Evolutionary conservation across 1,140 invertebrate genomes (phyloP).

Genomic region (Caenorhabditis brenneri): DNA sequence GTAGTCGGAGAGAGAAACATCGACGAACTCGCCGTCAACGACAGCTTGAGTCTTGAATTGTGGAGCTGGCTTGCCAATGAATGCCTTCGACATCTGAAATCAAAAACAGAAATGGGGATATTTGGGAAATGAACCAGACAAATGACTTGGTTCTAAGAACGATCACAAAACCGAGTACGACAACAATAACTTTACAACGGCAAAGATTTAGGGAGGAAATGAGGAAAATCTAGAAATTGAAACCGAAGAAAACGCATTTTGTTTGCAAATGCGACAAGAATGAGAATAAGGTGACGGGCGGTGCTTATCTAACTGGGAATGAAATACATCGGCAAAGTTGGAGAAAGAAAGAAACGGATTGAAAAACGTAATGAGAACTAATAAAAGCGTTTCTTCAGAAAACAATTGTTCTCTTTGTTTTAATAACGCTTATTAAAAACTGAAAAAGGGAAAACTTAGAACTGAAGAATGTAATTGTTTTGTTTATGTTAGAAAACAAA

Average conservation of each 20-base stretch:
- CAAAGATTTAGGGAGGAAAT: background rate
- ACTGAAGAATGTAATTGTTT: too few species aligned
- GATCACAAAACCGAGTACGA: background rate
- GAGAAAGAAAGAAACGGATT: background rate
- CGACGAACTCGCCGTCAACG: conserved; percentile 87
- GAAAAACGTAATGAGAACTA: background rate
- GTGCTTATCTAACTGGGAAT: conserved; percentile 1
- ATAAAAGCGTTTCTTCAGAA: background rate
- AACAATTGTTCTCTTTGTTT: too few species aligned
- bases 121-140: too few species aligned
- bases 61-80: conserved; percentile 85
- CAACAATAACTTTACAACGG: background rate
- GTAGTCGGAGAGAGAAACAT: conserved; percentile 84
- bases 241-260: too few species aligned
- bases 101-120: background rate
- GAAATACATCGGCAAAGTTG: background rate
- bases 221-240: background rate
- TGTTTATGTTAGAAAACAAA: too few species aligned
- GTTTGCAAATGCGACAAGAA: conserved; percentile 17
- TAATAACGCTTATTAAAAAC: too few species aligned
- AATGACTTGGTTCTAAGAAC: too few species aligned
- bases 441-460: too few species aligned
- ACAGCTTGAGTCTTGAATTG: conserved; percentile 86
- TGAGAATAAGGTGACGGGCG: conserved; percentile 10
- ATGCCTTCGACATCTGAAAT: conserved; percentile 64